Evolutionary conservation across 1,140 invertebrate species (phyloP), one percentile per base, ranked within the genome.

Genomic region (Drosophila pachea): DNA sequence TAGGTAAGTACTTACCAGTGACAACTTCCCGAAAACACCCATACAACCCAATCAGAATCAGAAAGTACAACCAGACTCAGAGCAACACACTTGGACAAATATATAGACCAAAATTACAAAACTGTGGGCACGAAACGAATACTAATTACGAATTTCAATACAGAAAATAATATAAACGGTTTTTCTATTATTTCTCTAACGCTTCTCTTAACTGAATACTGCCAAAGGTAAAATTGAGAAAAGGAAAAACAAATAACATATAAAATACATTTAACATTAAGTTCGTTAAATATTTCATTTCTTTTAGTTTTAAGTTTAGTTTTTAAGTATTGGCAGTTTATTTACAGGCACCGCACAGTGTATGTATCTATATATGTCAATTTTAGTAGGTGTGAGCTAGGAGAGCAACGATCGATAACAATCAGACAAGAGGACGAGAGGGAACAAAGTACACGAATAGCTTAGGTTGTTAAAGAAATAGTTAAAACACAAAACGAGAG

Each of bases 251-350:
- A 16, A 29, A 61, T 36, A 74, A 65, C 45, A 33, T 66, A 65
- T 61, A 66, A 53, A 76, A 70, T 36, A 67, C 64, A 71, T 74
- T 59, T 63, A 74, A 53, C 62, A 70, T 43, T 75, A 54, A 49
- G 56, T 87, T 88, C 83, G 83, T 87, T 87, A 87, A 87, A 87
- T 87, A 87, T 88, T 86, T 88, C 86, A 82, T 86, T 88, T 22
- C 22, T 22, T 22, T 81, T 48, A 58, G 53, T 60, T 69, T 55
- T 42, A 14, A 32, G 29, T 50, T 68, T 67, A 48, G 62, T 82
- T 54, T 64, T 76, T 67, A 48, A 69, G 53, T 78, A 74, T 67
- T 67, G 83, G 83, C 83, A 87, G 75, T 82, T 66, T 88, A 88
- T 88, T 68, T 88, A 88, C 86, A 88, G 86, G 81, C 86, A 88